These are phyloP conservation scores for Dicaeum eximium DNA, from an alignment of 2,113 vertebrate species.

Conservation along the genomic window DNA sequence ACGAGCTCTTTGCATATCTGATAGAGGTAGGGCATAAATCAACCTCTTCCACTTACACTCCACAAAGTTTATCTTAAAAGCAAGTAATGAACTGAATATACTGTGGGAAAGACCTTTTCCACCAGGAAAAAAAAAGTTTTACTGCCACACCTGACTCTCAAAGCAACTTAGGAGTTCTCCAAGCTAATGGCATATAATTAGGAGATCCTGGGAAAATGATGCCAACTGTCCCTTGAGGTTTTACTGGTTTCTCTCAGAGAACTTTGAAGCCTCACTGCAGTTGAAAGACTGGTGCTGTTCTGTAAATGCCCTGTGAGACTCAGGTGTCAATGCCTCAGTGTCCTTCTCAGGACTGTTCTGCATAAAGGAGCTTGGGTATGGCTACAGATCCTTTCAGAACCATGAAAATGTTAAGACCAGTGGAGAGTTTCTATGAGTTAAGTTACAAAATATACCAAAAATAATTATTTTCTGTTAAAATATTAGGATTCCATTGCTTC, in stretches of 20 bases:
- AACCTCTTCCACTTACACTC: background rate
- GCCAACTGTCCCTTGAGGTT: background rate
- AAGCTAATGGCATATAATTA: background rate
- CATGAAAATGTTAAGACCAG: background rate
- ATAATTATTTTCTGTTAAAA: background rate
- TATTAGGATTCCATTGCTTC: background rate
- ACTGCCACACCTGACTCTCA: background rate
- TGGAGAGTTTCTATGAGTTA: background rate
- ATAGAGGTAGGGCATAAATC: background rate
- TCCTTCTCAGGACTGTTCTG: background rate
- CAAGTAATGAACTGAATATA: background rate
- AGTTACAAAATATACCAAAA: background rate
- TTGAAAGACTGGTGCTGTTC: background rate
- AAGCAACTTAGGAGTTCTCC: background rate
- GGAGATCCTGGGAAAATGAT: background rate
- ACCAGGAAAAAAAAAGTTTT: background rate
- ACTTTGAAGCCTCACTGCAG: background rate
- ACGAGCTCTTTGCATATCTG: background rate
- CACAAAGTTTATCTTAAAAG: background rate
- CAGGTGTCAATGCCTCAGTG: background rate
- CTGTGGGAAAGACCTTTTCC: background rate
- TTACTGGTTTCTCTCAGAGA: background rate
- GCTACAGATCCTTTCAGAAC: background rate
- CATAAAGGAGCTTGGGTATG: background rate
- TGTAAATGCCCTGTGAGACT: background rate